Percentiles rank a stretch among this genome's conserved stretches.
Conservation (phyloP, 2,113 vertebrate species). For the Anolis carolinensis region DNA sequence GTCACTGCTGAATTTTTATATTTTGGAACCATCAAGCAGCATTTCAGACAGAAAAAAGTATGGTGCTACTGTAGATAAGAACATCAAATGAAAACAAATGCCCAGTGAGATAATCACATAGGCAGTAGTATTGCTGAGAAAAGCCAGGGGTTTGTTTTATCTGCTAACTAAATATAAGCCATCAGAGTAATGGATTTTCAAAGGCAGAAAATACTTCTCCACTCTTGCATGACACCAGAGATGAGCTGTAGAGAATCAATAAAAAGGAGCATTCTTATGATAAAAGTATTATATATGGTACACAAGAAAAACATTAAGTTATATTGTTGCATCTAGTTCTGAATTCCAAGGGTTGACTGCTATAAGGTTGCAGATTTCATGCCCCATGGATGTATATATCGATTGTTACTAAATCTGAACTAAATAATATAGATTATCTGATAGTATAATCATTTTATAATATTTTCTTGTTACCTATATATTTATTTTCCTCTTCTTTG, state of each 20-base stretch:
- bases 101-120: neutral
- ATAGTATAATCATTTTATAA: no score
- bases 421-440: no score
- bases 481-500: no score
- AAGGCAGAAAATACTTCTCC: neutral
- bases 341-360: neutral
- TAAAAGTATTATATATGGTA: neutral
- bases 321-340: neutral
- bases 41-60: neutral
- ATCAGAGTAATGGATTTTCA: neutral
- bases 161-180: neutral
- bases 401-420: no score
- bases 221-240: neutral
- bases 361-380: no score
- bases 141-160: neutral
- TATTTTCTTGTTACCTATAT: no score
- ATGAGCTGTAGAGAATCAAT: neutral
- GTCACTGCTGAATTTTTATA: neutral
- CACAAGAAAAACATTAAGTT: neutral
- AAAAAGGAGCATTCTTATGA: neutral
- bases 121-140: neutral
- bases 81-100: neutral
- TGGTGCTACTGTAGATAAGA: neutral
- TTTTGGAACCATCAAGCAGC: constrained; percentile 7
- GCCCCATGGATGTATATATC: no score